Percentiles rank a stretch among this genome's conserved stretches.
Evolutionary conservation across 2,797 vertebrate species (phyloP).

Genomic region (Myotis vivesi): DNA sequence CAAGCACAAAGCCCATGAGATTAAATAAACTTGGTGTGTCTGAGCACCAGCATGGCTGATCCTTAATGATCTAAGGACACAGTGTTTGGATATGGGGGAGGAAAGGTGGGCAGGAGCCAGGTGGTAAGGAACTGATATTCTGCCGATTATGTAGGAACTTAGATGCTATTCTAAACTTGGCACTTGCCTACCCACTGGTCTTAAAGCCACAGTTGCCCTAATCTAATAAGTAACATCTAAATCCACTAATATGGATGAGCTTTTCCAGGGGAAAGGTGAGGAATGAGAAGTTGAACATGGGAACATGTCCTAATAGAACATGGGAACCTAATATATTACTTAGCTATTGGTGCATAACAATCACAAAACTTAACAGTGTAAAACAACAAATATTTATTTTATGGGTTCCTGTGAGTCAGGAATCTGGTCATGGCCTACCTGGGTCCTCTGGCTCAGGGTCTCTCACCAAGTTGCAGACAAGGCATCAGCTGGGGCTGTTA

Average conservation of each 20-base stretch:
- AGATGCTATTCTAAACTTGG: neutral
- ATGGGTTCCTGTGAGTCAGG: neutral
- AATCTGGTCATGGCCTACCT: neutral
- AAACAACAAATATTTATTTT: neutral
- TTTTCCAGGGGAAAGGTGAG: neutral
- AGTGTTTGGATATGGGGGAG: neutral
- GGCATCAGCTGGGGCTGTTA: neutral
- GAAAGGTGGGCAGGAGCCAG: neutral
- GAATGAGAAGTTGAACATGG: neutral
- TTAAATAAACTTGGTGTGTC: neutral
- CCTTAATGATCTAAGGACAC: neutral
- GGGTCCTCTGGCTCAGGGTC: neutral
- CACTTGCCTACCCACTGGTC: neutral
- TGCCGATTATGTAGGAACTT: neutral
- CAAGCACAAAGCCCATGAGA: neutral
- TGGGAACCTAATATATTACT: neutral
- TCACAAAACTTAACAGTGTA: neutral
- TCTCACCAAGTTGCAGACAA: neutral
- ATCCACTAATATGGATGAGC: neutral
- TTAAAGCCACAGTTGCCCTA: neutral
- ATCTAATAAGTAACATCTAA: neutral
- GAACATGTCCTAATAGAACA: neutral
- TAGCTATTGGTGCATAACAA: neutral
- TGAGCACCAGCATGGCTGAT: neutral
- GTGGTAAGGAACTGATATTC: neutral